These are phyloP conservation scores for Galerucella calmariensis DNA, from an alignment of 2,888 invertebrate species.

Conservation along the genomic window DNA sequence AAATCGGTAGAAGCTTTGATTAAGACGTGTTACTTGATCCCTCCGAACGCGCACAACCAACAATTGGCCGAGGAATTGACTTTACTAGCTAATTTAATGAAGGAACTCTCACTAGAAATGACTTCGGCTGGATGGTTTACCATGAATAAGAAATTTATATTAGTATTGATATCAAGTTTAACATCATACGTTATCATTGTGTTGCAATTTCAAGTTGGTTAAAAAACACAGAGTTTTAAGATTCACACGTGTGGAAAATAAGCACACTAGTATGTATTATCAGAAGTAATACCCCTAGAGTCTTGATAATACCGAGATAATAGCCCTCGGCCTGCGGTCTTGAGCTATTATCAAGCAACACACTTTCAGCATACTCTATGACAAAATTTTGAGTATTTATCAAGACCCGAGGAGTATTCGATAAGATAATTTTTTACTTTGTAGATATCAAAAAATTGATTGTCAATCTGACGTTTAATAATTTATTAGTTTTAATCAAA, in stretches of 20 bases:
- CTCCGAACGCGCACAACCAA: constrained; percentile 16
- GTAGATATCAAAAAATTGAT: no score
- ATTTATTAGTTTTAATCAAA: no score
- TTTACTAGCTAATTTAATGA: constrained; percentile 15
- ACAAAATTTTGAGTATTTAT: no score
- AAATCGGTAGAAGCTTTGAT: constrained; percentile 9
- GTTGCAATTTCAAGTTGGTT: constrained; percentile 26
- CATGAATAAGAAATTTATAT: constrained; percentile 24
- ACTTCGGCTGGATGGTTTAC: constrained; percentile 26
- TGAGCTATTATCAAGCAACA: no score
- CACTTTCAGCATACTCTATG: no score
- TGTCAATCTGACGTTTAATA: no score
- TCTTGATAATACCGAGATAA: no score
- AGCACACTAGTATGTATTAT: neutral
- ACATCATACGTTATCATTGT: constrained; percentile 25
- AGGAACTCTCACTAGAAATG: constrained; percentile 18
- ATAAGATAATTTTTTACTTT: no score
- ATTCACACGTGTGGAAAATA: neutral
- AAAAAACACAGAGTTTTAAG: neutral
- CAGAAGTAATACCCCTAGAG: no score
- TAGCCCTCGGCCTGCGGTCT: no score
- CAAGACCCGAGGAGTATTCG: no score
- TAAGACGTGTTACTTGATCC: constrained; percentile 24
- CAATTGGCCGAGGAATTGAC: constrained; percentile 12
- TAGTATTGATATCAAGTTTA: constrained; percentile 23